Conservation (phyloP, 2,797 vertebrate species). For the Pangasius macronema region DNA sequence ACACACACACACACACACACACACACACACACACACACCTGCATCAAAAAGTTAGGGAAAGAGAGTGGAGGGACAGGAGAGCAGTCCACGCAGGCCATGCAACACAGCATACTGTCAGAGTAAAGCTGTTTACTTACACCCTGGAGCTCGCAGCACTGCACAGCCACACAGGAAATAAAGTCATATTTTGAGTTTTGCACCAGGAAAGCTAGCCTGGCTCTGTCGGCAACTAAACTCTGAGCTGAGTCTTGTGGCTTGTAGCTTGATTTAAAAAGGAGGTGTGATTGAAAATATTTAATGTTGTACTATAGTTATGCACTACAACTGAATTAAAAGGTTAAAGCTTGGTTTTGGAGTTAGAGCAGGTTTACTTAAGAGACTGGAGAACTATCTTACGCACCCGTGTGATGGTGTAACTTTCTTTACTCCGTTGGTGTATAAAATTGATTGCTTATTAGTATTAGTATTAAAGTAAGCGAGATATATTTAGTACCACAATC, state of each 20-base stretch:
- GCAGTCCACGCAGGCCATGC: slow-evolving; percentile 51
- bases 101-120: slow-evolving; percentile 49
- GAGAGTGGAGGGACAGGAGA: neutral
- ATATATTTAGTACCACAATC: neutral
- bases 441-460: neutral
- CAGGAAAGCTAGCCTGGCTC: neutral
- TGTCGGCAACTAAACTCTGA: neutral
- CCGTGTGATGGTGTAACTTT: too few species aligned
- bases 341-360: neutral
- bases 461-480: neutral
- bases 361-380: neutral
- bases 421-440: neutral
- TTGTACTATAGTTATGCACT: neutral
- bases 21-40: neutral
- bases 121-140: slow-evolving; percentile 54
- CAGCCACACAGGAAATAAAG: slow-evolving; percentile 51
- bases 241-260: neutral
- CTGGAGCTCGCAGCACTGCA: slow-evolving; percentile 53
- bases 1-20: neutral
- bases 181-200: slow-evolving; percentile 37
- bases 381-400: neutral
- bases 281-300: neutral
- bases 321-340: neutral
- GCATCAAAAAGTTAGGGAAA: neutral
- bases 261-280: neutral